phyloP scores from a whole-genome alignment of 2,797 vertebrate genomes.

The Sparidentex hasta region DNA sequence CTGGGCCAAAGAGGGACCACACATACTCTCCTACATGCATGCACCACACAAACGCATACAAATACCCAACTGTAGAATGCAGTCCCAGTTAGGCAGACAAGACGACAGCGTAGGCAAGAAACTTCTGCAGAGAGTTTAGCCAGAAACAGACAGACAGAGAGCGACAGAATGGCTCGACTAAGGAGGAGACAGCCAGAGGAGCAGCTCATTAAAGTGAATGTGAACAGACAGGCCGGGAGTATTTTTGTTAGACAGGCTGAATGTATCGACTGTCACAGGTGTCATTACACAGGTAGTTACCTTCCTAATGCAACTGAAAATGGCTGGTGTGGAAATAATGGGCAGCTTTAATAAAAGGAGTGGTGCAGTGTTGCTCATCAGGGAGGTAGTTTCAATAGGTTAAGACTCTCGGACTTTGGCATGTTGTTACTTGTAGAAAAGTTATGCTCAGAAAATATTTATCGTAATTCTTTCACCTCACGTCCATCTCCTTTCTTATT shows the following conservation, averaged over 20 bases:
- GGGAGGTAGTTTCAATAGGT: not conserved
- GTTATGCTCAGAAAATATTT: conserved; percentile 8
- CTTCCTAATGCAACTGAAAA: conserved; percentile 11
- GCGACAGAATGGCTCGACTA: conserved; percentile 21
- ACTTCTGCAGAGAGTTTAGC: conserved; percentile 37
- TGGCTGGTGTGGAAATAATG: conserved; percentile 1
- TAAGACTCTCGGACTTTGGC: not conserved
- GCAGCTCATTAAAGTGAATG: conserved; percentile 59
- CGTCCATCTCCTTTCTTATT: not conserved
- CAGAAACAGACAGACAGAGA: conserved; percentile 22
- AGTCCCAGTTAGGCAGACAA: conserved; percentile 29
- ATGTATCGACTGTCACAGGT: conserved; percentile 32
- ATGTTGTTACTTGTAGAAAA: not conserved
- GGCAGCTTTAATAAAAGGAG: conserved; percentile 4
- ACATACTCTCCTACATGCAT: conserved; percentile 34
- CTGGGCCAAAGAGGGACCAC: conserved; percentile 62
- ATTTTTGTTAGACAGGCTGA: conserved; percentile 23
- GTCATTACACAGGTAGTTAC: conserved; percentile 28
- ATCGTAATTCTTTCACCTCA: conserved; percentile 11
- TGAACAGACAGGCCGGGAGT: conserved; percentile 41
- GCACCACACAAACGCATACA: conserved; percentile 16
- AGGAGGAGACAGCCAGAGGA: conserved; percentile 41
- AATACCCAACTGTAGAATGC: conserved; percentile 10
- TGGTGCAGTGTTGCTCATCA: not conserved
- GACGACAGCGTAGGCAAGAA: conserved; percentile 26